phyloP scores from a whole-genome alignment of 2,797 vertebrate species.

The Diglossa cyanea region DNA sequence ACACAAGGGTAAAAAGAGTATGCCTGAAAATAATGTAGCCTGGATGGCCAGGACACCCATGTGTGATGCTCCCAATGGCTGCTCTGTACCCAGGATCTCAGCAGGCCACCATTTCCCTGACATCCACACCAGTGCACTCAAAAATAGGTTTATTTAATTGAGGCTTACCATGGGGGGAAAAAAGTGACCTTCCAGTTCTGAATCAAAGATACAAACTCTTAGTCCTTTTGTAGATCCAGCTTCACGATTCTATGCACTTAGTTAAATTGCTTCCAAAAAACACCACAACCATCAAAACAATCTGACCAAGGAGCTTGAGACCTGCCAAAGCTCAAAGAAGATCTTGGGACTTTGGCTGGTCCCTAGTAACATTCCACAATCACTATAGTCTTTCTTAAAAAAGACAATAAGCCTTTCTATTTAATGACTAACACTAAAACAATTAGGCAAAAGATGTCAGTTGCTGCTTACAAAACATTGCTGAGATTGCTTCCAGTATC shows the following conservation, averaged over 20 bases:
- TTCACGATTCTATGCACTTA: neutral
- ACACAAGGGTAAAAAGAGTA: neutral
- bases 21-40: neutral
- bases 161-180: neutral
- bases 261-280: constrained; percentile 21
- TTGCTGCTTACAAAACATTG: neutral
- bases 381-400: constrained; percentile 31
- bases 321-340: neutral
- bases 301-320: neutral
- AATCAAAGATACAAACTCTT: neutral
- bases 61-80: fast-evolving
- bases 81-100: fast-evolving
- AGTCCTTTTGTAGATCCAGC: neutral
- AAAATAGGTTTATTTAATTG: neutral
- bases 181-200: neutral
- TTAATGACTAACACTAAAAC: neutral
- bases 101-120: neutral
- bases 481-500: neutral
- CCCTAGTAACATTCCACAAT: neutral
- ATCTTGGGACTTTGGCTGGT: neutral
- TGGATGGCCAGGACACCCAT: neutral
- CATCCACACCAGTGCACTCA: neutral
- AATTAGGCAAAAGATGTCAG: neutral
- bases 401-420: neutral
- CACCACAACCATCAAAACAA: neutral